Base-by-base conservation (phyloP, 2,113 vertebrate genomes). In the Pseudois nayaur region DNA sequence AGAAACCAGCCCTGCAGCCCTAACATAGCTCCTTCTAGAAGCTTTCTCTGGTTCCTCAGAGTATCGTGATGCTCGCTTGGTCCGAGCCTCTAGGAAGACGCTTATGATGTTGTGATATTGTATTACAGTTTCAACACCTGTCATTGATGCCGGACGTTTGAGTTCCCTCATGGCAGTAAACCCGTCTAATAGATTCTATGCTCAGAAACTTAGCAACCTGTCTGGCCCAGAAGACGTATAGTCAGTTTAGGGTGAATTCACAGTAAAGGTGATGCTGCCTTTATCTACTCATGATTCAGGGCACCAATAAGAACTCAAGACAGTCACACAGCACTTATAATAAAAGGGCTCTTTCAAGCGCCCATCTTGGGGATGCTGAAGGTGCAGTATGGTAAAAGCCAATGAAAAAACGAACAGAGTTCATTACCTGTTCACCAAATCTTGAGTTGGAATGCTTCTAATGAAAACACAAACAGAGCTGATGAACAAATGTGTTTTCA, bases 371-470 rank as follows among this genome's bases (percentile, higher is more conserved):
- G 40, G 55, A 11, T 0, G 3, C 2, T 16, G 3, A 8, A 27
- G 52, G 45, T 25, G 8, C 7, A 1, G 27, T 29, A 27, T 25
- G 31, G 6, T 15, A 23, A 2, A 43, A 45, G 3, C 52, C 74
- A 40, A 16, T 1, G 3, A 9, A 40, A 31, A 43, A 17, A 11
- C 19, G 0, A 19, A 10, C 27, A 5, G 45, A 25, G n/a, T 10
- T 85, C 40, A 1, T 21, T 12, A 74, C 90, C n/a, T n/a, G 97
- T 55, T 97, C 88, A 86, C 97, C 85, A 74, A 93, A 93, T 57
- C 87, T 97, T 95, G 95, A 97, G 89, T 81, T 93, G 97, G 97
- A 98, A 96, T 62, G 95, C 45, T 96, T 97, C 91, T 95, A 98
- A 95, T 8, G 14, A 71, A 89, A 94, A 86, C 82, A 55, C 96